Evolutionary conservation across 2,113 vertebrate genomes (phyloP).

Genomic region (Montifringilla adamsi): DNA sequence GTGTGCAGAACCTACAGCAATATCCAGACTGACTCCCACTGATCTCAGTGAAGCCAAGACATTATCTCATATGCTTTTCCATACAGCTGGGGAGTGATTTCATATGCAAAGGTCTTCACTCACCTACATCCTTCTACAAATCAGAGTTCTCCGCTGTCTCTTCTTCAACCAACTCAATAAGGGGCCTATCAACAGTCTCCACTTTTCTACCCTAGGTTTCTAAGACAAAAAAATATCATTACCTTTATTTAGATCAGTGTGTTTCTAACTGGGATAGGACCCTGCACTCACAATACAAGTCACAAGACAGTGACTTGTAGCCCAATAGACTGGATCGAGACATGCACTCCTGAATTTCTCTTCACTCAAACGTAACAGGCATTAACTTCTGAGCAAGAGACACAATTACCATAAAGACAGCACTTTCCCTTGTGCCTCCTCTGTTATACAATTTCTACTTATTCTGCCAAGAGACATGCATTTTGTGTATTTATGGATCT

Average conservation of each 20-base stretch:
- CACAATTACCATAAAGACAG: not conserved
- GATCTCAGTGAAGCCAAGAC: not conserved
- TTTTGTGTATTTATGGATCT: not conserved
- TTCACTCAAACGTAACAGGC: not conserved
- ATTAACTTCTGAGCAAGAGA: not conserved
- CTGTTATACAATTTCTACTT: not conserved
- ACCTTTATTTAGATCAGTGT: not conserved
- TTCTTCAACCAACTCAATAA: not conserved
- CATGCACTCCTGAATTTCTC: not conserved
- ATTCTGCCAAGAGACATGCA: not conserved
- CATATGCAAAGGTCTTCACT: not conserved
- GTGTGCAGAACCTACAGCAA: not conserved
- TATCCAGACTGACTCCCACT: not conserved
- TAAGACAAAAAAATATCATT: not conserved
- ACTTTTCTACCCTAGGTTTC: not conserved
- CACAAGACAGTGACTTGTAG: not conserved
- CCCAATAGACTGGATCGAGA: accelerated
- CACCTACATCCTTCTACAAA: not conserved
- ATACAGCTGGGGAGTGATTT: not conserved
- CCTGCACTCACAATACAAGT: not conserved
- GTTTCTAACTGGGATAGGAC: not conserved
- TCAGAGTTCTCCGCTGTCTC: not conserved
- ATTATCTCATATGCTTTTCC: not conserved
- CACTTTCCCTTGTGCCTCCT: not conserved
- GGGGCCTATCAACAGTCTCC: not conserved